Percentiles rank a stretch among this genome's conserved stretches.
phyloP scores from a whole-genome alignment of 2,113 vertebrate genomes.

The Microtus pennsylvanicus region DNA sequence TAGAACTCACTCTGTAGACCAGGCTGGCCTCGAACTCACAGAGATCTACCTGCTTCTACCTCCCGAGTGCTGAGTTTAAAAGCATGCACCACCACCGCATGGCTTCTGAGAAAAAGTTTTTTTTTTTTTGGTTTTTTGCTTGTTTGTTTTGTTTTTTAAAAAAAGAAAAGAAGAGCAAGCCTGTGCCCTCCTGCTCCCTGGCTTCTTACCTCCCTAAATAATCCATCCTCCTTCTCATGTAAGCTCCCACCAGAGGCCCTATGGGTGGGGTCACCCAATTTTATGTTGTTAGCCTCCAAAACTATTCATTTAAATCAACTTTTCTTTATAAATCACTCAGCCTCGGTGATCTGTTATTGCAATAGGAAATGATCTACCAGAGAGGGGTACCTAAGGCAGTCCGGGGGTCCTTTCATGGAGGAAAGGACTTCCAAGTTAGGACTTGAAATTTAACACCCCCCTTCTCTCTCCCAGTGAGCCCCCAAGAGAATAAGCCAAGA shows the following conservation, averaged over 20 bases:
- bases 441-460: not conserved
- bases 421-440: not conserved
- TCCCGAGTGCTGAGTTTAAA: not conserved
- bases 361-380: not conserved
- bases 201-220: not conserved
- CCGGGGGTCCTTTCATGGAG: not conserved
- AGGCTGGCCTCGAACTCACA: not conserved
- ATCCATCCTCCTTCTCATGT: not conserved
- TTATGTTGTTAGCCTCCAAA: not conserved
- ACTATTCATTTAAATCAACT: not conserved
- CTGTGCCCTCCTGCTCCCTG: not conserved
- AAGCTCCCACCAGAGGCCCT: not conserved
- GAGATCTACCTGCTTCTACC: not conserved
- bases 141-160: not conserved
- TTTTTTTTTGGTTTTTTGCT: too few relatives aligned
- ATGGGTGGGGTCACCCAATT: not conserved
- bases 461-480: not conserved
- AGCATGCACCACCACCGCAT: not conserved
- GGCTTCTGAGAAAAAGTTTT: not conserved
- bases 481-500: not conserved
- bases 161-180: not conserved
- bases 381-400: not conserved
- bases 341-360: not conserved
- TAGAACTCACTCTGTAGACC: not conserved
- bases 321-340: not conserved